Percentiles rank a stretch among this genome's conserved stretches.
phyloP scores from a whole-genome alignment of 2,888 invertebrate genomes.

The Idaea biselata region DNA sequence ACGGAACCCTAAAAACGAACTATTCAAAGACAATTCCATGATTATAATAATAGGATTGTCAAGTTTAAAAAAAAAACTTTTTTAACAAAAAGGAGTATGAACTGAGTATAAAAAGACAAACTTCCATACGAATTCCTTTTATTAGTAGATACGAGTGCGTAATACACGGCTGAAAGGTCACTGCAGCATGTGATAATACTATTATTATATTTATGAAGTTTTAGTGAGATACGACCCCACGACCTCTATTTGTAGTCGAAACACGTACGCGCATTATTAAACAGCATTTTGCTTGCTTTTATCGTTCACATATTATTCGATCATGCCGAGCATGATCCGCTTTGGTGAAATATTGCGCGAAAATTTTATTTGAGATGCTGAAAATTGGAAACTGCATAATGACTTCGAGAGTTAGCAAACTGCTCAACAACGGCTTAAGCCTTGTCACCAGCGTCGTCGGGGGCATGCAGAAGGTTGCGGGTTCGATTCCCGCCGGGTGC shows the following conservation, averaged over 20 bases:
- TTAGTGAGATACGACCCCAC: background rate
- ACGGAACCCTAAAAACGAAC: too few relatives aligned
- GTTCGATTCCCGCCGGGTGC: too few relatives aligned
- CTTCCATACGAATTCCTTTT: background rate
- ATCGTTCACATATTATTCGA: background rate
- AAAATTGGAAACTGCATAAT: too few relatives aligned
- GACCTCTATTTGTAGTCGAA: background rate
- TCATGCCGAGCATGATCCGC: background rate
- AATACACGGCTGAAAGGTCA: background rate
- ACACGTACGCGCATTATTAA: background rate
- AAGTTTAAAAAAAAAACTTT: too few relatives aligned
- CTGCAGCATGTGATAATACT: background rate
- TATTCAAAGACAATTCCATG: too few relatives aligned
- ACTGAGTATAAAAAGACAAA: background rate
- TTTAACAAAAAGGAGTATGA: background rate
- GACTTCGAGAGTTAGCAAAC: too few relatives aligned
- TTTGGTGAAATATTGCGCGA: background rate
- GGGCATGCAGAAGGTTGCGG: too few relatives aligned
- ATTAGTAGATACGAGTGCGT: background rate
- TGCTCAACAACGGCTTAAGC: too few relatives aligned
- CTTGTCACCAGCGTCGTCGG: too few relatives aligned
- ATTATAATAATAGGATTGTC: too few relatives aligned
- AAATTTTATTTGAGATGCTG: background rate
- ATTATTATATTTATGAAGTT: background rate
- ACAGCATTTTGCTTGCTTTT: background rate